phyloP scores from a whole-genome alignment of 2,113 vertebrate genomes.

The Pygoscelis adeliae region DNA sequence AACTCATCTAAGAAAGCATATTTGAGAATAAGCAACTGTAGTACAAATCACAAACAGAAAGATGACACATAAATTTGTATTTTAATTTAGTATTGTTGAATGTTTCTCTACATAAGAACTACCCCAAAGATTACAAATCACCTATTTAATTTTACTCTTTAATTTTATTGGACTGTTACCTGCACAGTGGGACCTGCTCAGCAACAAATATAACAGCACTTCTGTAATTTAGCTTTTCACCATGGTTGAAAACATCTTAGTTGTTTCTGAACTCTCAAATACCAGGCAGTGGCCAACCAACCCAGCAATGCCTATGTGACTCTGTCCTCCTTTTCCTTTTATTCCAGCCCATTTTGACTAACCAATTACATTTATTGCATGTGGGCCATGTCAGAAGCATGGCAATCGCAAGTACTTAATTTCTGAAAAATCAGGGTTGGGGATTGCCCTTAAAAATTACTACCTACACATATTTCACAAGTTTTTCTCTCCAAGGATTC shows the following conservation, averaged over 20 bases:
- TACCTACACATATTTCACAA: not conserved
- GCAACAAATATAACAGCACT: not conserved
- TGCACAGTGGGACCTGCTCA: not conserved
- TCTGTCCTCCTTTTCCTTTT: not conserved
- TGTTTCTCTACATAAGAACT: not conserved
- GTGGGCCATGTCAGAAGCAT: not conserved
- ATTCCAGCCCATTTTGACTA: not conserved
- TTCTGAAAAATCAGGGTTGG: not conserved
- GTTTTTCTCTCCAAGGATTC: not conserved
- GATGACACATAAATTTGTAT: not conserved
- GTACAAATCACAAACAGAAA: not conserved
- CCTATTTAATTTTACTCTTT: not conserved
- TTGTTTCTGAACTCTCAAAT: not conserved
- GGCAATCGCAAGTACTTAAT: not conserved
- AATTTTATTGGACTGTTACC: not conserved
- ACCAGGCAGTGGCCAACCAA: not conserved
- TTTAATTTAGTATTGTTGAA: not conserved
- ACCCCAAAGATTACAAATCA: not conserved
- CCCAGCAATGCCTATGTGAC: fast-evolving
- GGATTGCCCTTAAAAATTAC: not conserved
- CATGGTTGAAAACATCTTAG: fast-evolving
- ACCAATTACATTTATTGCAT: not conserved
- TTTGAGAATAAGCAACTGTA: not conserved
- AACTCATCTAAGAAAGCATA: not conserved
- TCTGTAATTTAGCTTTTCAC: not conserved